Conservation (phyloP, 2,888 invertebrate species). For the Pammene aurita region DNA sequence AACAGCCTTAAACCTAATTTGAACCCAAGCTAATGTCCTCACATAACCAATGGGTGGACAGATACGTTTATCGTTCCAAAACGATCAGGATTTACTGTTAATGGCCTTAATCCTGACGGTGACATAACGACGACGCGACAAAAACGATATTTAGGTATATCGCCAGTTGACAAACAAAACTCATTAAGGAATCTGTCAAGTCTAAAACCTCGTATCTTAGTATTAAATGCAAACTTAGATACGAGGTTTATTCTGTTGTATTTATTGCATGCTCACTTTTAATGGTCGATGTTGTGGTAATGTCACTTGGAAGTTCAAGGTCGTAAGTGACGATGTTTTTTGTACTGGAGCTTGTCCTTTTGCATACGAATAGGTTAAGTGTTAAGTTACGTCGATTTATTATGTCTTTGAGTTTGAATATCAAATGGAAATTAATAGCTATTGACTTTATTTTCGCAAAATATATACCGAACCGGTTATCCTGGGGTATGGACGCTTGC, state of each 20-base stretch:
- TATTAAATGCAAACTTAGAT: background rate
- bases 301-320: background rate
- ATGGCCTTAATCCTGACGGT: conserved; percentile 7
- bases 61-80: conserved; percentile 26
- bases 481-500: too few species aligned
- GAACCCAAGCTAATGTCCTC: background rate
- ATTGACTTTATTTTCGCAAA: too few species aligned
- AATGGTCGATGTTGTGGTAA: background rate
- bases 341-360: background rate
- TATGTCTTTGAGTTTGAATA: conserved; percentile 3
- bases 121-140: conserved; percentile 16
- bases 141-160: conserved; percentile 7
- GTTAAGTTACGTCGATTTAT: conserved; percentile 6
- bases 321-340: background rate
- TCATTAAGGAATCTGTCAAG: background rate
- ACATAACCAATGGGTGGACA: conserved; percentile 9
- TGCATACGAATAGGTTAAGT: background rate
- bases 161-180: background rate
- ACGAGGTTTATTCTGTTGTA: background rate
- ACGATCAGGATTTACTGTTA: conserved; percentile 28
- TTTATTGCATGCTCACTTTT: too few species aligned
- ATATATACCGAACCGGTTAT: too few species aligned
- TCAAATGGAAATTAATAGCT: conserved; percentile 3
- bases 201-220: background rate
- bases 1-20: too few species aligned